Conservation (phyloP, 92 coral and sea anemone species). For the Plumapathes pennacea region DNA sequence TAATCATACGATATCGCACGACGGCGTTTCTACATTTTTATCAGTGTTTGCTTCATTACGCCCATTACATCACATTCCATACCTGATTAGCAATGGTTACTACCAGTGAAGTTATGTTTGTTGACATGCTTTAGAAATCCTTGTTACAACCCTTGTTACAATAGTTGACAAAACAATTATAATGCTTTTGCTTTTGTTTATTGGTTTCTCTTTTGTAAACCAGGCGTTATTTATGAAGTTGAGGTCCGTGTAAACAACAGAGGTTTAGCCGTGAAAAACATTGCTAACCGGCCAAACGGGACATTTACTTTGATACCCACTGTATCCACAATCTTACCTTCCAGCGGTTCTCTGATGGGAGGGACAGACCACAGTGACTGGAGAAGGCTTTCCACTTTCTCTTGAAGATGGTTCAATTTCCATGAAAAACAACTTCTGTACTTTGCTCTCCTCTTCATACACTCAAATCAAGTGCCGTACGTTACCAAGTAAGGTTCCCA, state of each 20-base stretch:
- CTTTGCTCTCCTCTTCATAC: conserved; percentile 3
- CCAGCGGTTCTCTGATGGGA: conserved; percentile 54
- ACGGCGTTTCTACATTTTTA: too few species aligned
- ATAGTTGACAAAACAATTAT: too few species aligned
- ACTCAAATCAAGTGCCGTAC: conserved; percentile 43
- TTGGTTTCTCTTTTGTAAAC: not conserved
- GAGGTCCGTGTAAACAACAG: conserved; percentile 31
- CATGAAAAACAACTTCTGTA: conserved; percentile 31
- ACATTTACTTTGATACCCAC: conserved; percentile 50
- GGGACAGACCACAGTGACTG: conserved; percentile 37
- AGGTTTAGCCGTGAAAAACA: conserved; percentile 42
- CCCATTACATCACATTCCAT: too few species aligned
- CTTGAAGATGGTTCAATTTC: conserved; percentile 1
- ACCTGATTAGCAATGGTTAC: too few species aligned
- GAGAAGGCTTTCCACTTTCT: conserved; percentile 40
- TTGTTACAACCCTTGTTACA: too few species aligned
- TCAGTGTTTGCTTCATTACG: too few species aligned
- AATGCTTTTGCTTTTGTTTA: too few species aligned
- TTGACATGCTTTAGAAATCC: too few species aligned
- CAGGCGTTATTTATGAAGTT: conserved; percentile 23
- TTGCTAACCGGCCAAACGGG: conserved; percentile 8
- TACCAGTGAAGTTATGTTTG: too few species aligned
- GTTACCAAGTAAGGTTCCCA: conserved; percentile 4
- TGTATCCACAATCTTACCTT: conserved; percentile 29
- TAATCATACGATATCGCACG: too few species aligned